Conservation (phyloP, 1,140 invertebrate genomes). For the Polyergus mexicanus region DNA sequence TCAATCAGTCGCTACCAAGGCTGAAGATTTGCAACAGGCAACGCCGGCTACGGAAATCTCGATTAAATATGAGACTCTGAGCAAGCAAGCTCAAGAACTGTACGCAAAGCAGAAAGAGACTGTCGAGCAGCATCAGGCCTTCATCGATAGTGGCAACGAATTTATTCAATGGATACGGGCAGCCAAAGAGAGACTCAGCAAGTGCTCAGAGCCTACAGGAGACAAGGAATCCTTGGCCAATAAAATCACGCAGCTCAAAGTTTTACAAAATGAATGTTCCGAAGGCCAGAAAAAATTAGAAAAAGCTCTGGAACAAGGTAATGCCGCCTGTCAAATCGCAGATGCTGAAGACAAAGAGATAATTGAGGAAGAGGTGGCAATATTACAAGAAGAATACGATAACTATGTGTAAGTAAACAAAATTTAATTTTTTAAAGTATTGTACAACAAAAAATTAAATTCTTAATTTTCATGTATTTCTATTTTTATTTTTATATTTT, state of each 20-base stretch:
- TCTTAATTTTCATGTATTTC: background rate
- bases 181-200: constrained; percentile 95
- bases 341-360: constrained; percentile 95
- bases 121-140: constrained; percentile 95
- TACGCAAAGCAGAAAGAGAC: constrained; percentile 97
- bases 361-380: constrained; percentile 96
- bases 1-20: constrained; percentile 96
- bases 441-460: constrained; percentile 17
- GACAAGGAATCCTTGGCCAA: constrained; percentile 95
- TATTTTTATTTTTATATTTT: constrained; percentile 20
- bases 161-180: constrained; percentile 96
- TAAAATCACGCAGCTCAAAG: constrained; percentile 94
- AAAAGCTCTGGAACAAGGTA: constrained; percentile 93
- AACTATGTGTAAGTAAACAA: constrained; percentile 90
- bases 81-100: constrained; percentile 95
- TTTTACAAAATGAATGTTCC: constrained; percentile 92
- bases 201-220: constrained; percentile 97
- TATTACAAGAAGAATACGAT: constrained; percentile 95
- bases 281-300: constrained; percentile 94
- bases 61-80: constrained; percentile 95
- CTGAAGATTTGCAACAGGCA: constrained; percentile 94
- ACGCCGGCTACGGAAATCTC: constrained; percentile 95
- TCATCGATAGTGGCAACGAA: constrained; percentile 96
- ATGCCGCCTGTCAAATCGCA: constrained; percentile 93
- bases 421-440: background rate